Evolutionary conservation across 2,113 vertebrate species (phyloP), one percentile per base, ranked within the genome.

Genomic region (Hippolais icterina): DNA sequence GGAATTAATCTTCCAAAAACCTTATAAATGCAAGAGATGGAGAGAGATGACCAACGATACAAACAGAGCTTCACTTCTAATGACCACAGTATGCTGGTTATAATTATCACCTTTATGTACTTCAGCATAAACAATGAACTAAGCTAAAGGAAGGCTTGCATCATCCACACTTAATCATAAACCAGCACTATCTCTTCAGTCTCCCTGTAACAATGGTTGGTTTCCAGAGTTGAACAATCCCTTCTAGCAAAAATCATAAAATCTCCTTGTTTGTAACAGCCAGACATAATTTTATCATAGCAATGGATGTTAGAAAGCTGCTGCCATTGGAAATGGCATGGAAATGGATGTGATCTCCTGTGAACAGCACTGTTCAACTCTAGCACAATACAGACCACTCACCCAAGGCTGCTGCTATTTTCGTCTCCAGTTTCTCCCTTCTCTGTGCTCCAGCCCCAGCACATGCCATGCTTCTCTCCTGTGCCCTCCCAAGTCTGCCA

Each of bases 41-140:
- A 47, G 39, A 47, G 64, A 74, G 39, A 74, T 2, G 6, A 49
- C 11, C 14, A 64, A 59, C 2, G 0, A 59, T 20, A 53, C 5
- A 89, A 86, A 82, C 5, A 69, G 3, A 81, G 49, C 41, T 82
- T 79, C 4, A 27, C 53, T 87, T 79, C 70, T 53, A 82, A 64
- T 21, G 77, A 85, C 18, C 2, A 15, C 76, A 60, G 23, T 17
- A 57, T 0, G 2, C 21, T 61, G 18, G 66, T 76, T 84, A 16
- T 64, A 82, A 93, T 84, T 63, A 91, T 15, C 28, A 84, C 39
- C 53, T 87, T 89, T 20, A 81, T 17, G 39, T 42, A 71, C 52
- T 84, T 52, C 72, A 89, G 15, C 52, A 84, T 60, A 91, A 97
- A 95, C 69, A 91, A 71, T 59, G 61, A 91, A 82, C 69, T 66